Base-by-base conservation (phyloP, 2,888 invertebrate genomes). In the Pseudococcus jackbeardsleyi region DNA sequence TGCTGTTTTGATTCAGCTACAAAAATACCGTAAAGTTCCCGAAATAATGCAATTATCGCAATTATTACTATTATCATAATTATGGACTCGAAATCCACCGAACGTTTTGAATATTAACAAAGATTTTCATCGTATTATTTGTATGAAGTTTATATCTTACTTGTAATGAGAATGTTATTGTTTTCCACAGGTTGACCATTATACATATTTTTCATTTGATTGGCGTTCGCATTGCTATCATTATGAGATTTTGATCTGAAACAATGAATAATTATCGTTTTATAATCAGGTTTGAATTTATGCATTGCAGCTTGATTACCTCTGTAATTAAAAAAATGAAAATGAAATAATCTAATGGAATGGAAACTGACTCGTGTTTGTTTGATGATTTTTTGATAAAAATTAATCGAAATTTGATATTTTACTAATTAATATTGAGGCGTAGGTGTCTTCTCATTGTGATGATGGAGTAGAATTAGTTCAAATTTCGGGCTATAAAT, bases 221-320 rank as follows among this genome's bases (percentile, higher is more conserved):
- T 82, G 79, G 46, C 39, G 79, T 42, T 82, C 19, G 9, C 46
- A 19, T 82, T 82, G 17, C 46, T 82, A 0, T 82, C 79, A 11
- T 42, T 46, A 82, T 46, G 79, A 46, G 39, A 82, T 46, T 82
- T 82, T 82, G 79, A 82, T 82, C 79, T 82, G 79, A 0, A 82
- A 82, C n/a, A 42, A 33, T 46, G 26, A 82, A 82, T 19, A 19
- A 17, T 72, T 72, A 7, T 42, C 42, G 17, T 72, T 72, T 72
- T 72, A 33, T 5, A 33, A 72, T 8, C 5, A 1, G 33, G 15
- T 33, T 72, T 72, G 26, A 33, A 33, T 15, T 17, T 19, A 33
- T 33, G 3, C 1, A 72, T 64, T 64, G 22, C 22, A 64, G 8
- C 3, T 64, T 2, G n/a, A 59, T n/a, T 50, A 50, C 12, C 42